These are phyloP conservation scores for Chunga burmeisteri DNA, from an alignment of 2,113 vertebrate species.

Conservation along the genomic window DNA sequence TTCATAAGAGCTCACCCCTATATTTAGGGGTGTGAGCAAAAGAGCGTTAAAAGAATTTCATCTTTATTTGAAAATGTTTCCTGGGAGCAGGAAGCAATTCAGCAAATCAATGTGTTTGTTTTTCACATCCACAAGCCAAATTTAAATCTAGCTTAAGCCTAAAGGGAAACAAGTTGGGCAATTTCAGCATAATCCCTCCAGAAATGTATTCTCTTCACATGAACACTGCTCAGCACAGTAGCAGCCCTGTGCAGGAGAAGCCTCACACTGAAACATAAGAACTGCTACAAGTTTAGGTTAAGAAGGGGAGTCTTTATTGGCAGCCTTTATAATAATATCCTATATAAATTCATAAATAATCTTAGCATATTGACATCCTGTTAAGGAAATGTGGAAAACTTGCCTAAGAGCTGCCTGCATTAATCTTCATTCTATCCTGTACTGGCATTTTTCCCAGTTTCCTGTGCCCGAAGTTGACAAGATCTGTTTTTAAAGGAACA, in stretches of 20 bases:
- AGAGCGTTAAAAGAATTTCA: not conserved
- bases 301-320: not conserved
- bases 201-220: constrained; percentile 45
- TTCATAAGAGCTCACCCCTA: not conserved
- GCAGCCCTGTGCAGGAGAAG: constrained; percentile 28
- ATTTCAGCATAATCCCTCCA: constrained; percentile 58
- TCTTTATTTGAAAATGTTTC: not conserved
- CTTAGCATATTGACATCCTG: constrained; percentile 39
- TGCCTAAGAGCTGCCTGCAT: constrained; percentile 8
- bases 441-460: constrained; percentile 54
- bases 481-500: constrained; percentile 52
- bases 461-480: constrained; percentile 25
- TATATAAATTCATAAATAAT: constrained; percentile 35
- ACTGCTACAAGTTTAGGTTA: not conserved
- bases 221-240: constrained; percentile 12
- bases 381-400: constrained; percentile 41
- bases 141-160: constrained; percentile 55
- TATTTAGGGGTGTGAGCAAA: not conserved
- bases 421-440: constrained; percentile 55
- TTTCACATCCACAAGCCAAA: constrained; percentile 41
- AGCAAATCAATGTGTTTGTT: not conserved
- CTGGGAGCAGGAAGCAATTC: constrained; percentile 34
- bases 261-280: not conserved
- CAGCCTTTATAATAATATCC: constrained; percentile 18
- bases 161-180: constrained; percentile 43